phyloP scores from a whole-genome alignment of 1,140 invertebrate genomes.

The Drosophila arizonae region DNA sequence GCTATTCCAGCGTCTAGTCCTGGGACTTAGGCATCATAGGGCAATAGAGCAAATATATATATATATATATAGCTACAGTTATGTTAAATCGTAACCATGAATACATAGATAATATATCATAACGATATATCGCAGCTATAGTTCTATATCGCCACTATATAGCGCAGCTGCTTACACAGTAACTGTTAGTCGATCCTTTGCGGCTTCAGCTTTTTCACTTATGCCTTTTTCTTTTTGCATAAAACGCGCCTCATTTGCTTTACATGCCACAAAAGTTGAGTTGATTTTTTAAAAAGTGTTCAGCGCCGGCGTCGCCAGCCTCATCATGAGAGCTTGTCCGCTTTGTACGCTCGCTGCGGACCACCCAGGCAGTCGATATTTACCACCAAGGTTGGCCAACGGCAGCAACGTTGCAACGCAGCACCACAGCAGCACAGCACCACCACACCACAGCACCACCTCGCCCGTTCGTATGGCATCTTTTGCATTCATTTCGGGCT shows the following conservation, averaged over 20 bases:
- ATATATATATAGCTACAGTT: too few relatives aligned
- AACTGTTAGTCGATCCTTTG: neutral
- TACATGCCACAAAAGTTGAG: conserved; percentile 68
- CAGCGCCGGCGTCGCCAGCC: conserved; percentile 48
- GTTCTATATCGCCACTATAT: too few relatives aligned
- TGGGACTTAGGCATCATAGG: too few relatives aligned
- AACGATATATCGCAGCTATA: too few relatives aligned
- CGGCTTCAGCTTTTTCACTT: neutral
- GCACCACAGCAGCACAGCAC: neutral
- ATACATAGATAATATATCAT: too few relatives aligned
- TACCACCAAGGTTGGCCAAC: conserved; percentile 59
- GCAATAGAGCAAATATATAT: too few relatives aligned
- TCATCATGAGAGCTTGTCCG: conserved; percentile 30
- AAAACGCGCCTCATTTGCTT: conserved; percentile 77
- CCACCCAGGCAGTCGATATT: conserved; percentile 65
- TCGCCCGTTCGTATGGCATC: conserved; percentile 1
- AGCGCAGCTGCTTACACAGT: neutral
- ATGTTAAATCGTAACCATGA: too few relatives aligned
- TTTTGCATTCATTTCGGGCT: conserved; percentile 58
- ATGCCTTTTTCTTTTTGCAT: conserved; percentile 64
- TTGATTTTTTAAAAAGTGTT: conserved; percentile 65
- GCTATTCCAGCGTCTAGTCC: too few relatives aligned
- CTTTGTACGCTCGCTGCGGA: conserved; percentile 20
- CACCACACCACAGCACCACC: neutral
- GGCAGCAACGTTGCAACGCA: neutral